Base-by-base conservation (phyloP, 2,888 invertebrate genomes). In the Xestia xanthographa region DNA sequence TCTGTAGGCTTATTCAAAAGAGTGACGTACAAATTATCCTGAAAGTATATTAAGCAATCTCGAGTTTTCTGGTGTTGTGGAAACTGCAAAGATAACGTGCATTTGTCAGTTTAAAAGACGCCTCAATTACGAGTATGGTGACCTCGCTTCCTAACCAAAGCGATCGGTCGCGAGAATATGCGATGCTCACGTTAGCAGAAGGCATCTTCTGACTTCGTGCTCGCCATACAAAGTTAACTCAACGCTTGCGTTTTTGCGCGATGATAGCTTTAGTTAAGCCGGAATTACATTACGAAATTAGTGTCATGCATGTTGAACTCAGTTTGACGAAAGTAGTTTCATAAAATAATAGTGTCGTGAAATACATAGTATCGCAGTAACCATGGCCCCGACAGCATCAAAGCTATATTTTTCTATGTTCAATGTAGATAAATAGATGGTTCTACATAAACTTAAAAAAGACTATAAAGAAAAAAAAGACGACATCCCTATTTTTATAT, bases 1-100 rank as follows among this genome's bases (percentile, higher is more conserved):
- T 79, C 67, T 66, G 22, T 65, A 58, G 73, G 66, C 83, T 69
- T 77, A 83, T 77, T 75, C 70, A 86, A 73, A 82, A 70, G 66
- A 77, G 50, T 77, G 60, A 77, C 66, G 86, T 85, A 85, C 86
- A 86, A 86, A 86, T 75, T 86, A 75, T 80, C 75, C 77, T 86
- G 72, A 71, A 83, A 68, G 48, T 83, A 66, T 83, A 72, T 73
- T 50, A 66, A 65, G 62, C 66, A 74, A 71, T 72, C 41, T 78
- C 62, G 34, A 71, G 50, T 66, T 29, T 68, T 66, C 70, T 53
- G 38, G 53, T 70, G 34, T 76, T 76, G 66, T 72, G 66, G 14
- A 14, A 50, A 60, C 34, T 63, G 65, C 53, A 81, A 80, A 77
- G 77, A 84, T 77, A 53, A 43, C 81, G 69, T 80, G 41, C 66